Evolutionary conservation across 2,113 vertebrate species (phyloP).

Genomic region (Phalacrocorax brasilianus): DNA sequence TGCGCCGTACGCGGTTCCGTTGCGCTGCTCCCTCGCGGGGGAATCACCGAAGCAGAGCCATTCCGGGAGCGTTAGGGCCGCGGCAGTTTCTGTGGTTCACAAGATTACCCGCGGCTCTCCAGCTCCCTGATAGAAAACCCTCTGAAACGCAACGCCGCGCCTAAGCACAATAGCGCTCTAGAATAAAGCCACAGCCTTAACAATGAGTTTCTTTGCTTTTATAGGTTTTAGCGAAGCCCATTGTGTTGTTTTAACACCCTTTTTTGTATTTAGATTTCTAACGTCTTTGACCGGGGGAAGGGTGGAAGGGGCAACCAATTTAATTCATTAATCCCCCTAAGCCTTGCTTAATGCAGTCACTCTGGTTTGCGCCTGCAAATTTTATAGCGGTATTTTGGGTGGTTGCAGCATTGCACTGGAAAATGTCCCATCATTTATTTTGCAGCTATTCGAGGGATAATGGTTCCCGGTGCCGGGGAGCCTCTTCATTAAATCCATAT

Average conservation of each 20-base stretch:
- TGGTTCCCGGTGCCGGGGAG: background rate
- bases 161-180: background rate
- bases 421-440: constrained; percentile 34
- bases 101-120: background rate
- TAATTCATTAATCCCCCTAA: constrained; percentile 60
- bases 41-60: background rate
- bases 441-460: constrained; percentile 5
- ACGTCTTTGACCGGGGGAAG: constrained; percentile 21
- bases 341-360: constrained; percentile 36
- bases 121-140: background rate
- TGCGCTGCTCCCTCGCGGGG: background rate
- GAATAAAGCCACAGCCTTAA: background rate
- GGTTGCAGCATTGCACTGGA: background rate
- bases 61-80: accelerated
- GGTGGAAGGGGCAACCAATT: constrained; percentile 46
- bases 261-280: background rate
- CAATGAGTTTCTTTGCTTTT: background rate
- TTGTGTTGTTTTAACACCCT: background rate
- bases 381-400: background rate
- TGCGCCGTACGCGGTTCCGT: accelerated
- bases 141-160: background rate
- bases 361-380: background rate
- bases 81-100: background rate
- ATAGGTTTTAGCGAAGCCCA: background rate
- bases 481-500: background rate